These are phyloP conservation scores for Kuschelorhynchus macadamiae DNA, from an alignment of 2,888 invertebrate species.

Conservation along the genomic window DNA sequence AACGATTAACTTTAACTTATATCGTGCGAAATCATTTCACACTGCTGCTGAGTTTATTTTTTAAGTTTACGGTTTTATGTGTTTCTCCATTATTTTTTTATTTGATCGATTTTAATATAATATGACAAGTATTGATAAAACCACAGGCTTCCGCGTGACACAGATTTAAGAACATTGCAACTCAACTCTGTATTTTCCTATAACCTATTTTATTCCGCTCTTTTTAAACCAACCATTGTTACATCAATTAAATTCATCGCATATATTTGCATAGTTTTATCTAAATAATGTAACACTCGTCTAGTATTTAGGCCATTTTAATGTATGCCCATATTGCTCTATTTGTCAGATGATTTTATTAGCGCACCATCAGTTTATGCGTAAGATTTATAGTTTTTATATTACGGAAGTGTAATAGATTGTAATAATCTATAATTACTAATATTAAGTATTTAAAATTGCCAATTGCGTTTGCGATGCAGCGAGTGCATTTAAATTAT, in stretches of 20 bases:
- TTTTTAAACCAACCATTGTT: neutral
- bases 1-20: no score
- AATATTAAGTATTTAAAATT: neutral
- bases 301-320: conserved; percentile 41
- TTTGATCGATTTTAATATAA: no score
- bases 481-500: neutral
- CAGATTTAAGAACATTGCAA: no score
- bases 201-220: no score
- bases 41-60: no score
- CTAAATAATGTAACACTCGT: conserved; percentile 37
- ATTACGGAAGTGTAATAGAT: conserved; percentile 25
- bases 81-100: no score
- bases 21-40: no score
- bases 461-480: neutral
- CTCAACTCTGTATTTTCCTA: no score
- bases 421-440: conserved; percentile 14
- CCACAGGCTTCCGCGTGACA: no score
- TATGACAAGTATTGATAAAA: no score
- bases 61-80: no score
- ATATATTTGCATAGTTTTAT: conserved; percentile 41
- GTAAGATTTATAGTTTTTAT: conserved; percentile 43
- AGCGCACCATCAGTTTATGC: conserved; percentile 11
- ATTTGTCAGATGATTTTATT: conserved; percentile 28
- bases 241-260: conserved; percentile 22
- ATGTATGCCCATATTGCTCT: conserved; percentile 23